Percentiles rank a stretch among this genome's conserved stretches.
Conservation (phyloP, 2,797 vertebrate genomes). For the Enteromius thamalakanensis region DNA sequence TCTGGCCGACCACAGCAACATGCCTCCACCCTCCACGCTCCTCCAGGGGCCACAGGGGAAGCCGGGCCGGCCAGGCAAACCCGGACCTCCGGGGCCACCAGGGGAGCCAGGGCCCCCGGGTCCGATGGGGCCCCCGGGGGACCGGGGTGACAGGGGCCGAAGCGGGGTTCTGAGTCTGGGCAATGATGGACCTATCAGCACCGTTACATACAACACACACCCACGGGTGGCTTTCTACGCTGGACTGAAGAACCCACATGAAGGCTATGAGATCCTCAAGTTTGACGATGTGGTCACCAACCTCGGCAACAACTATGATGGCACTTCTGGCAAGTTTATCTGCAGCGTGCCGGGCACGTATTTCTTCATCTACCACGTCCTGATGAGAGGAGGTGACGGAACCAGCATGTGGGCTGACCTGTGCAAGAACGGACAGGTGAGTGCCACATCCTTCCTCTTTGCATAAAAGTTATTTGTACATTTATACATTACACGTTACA, state of each 20-base stretch:
- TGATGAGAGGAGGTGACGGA: conserved; percentile 97
- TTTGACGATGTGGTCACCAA: conserved; percentile 99
- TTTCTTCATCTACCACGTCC: conserved; percentile 99
- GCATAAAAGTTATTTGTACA: neutral
- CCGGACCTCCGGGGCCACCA: conserved; percentile 87
- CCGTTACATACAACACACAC: conserved; percentile 91
- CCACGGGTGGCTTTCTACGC: conserved; percentile 96
- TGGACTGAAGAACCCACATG: conserved; percentile 96
- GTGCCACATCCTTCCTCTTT: conserved; percentile 52
- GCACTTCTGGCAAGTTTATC: conserved; percentile 93
- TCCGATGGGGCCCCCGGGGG: conserved; percentile 86
- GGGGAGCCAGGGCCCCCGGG: conserved; percentile 92
- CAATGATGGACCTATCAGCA: conserved; percentile 85
- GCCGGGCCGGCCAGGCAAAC: conserved; percentile 88
- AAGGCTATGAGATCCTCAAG: conserved; percentile 98
- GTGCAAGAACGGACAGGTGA: conserved; percentile 98
- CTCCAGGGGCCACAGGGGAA: conserved; percentile 88
- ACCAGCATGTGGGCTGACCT: conserved; percentile 99
- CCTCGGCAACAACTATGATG: conserved; percentile 97
- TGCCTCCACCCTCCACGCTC: conserved; percentile 88
- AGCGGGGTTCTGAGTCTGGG: conserved; percentile 37
- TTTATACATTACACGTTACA: neutral
- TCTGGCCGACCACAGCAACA: conserved; percentile 82
- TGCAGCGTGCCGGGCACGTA: conserved; percentile 96
- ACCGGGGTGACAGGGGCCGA: conserved; percentile 86